Percentiles rank a stretch among this genome's conserved stretches.
Conservation (phyloP, 2,888 invertebrate genomes). For the Daptonema setosum region DNA sequence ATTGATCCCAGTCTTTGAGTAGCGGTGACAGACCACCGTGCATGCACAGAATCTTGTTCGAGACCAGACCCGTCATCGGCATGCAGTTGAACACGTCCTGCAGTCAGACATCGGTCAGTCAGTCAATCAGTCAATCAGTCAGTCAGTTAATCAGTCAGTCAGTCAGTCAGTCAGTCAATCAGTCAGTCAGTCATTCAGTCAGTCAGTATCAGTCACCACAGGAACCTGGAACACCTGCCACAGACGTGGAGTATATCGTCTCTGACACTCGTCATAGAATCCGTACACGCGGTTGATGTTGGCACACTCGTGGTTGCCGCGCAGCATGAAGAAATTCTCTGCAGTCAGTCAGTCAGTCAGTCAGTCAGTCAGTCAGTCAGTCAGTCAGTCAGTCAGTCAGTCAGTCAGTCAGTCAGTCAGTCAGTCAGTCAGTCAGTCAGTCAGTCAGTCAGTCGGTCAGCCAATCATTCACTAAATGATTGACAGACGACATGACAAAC, state of each 20-base stretch:
- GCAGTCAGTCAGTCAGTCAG: not conserved
- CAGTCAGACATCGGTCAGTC: too few relatives aligned
- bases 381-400: constrained; percentile 10
- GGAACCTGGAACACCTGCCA: constrained; percentile 1
- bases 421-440: constrained; percentile 11
- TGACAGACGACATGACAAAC: too few relatives aligned
- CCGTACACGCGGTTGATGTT: constrained; percentile 31
- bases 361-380: not conserved
- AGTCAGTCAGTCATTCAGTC: not conserved
- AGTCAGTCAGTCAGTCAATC: too few relatives aligned
- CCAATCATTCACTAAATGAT: too few relatives aligned
- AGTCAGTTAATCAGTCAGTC: too few relatives aligned
- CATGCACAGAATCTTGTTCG: constrained; percentile 1
- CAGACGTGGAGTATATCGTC: not conserved
- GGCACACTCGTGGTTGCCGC: constrained; percentile 38
- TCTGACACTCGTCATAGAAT: not conserved
- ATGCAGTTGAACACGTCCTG: constrained; percentile 1
- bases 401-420: constrained; percentile 11
- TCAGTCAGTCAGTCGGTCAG: too few relatives aligned
- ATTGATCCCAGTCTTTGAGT: constrained; percentile 12
- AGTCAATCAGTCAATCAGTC: too few relatives aligned
- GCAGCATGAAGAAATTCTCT: constrained; percentile 34
- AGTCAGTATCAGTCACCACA: not conserved
- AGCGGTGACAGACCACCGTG: constrained; percentile 1
- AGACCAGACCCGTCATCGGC: not conserved